A percentile compares a stretch with the other conserved stretches of the same genome.
phyloP scores from a whole-genome alignment of 1,140 invertebrate species.

The Himalopsyche phryganea region DNA sequence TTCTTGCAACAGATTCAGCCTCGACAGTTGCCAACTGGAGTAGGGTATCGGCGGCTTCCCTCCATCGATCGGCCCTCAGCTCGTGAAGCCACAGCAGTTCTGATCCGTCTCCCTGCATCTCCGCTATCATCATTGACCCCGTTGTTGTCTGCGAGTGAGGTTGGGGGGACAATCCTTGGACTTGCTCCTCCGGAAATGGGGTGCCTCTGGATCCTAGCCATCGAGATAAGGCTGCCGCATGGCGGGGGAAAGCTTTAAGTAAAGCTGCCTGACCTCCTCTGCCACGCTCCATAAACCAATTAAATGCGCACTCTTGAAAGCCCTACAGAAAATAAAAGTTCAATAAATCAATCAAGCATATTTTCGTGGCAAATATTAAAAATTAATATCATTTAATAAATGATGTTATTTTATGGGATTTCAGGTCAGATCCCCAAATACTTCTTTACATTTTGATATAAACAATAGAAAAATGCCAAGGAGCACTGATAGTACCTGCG shows the following conservation, averaged over 20 bases:
- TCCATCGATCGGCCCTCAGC: conserved; percentile 29
- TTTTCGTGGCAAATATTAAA: neutral
- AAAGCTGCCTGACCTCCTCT: conserved; percentile 24
- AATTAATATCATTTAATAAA: neutral
- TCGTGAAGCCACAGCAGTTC: conserved; percentile 32
- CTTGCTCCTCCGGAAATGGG: neutral
- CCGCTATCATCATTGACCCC: neutral
- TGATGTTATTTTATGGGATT: neutral
- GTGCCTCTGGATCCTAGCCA: conserved; percentile 13
- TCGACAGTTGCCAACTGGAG: conserved; percentile 64
- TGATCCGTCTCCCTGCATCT: conserved; percentile 1
- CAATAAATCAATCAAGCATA: too few relatives aligned
- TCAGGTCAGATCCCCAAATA: neutral
- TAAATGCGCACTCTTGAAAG: conserved; percentile 29
- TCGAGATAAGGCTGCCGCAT: conserved; percentile 8
- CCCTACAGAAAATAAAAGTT: conserved; percentile 24
- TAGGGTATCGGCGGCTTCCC: conserved; percentile 60
- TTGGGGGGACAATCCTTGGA: neutral
- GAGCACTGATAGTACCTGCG: too few relatives aligned
- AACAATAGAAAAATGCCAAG: too few relatives aligned
- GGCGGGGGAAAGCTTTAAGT: conserved; percentile 27
- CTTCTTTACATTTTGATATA: too few relatives aligned
- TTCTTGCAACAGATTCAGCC: conserved; percentile 63
- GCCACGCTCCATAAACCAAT: conserved; percentile 29
- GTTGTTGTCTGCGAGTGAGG: neutral